Base-by-base conservation (phyloP, 1,140 invertebrate species). In the Venustaconcha ellipsiformis region DNA sequence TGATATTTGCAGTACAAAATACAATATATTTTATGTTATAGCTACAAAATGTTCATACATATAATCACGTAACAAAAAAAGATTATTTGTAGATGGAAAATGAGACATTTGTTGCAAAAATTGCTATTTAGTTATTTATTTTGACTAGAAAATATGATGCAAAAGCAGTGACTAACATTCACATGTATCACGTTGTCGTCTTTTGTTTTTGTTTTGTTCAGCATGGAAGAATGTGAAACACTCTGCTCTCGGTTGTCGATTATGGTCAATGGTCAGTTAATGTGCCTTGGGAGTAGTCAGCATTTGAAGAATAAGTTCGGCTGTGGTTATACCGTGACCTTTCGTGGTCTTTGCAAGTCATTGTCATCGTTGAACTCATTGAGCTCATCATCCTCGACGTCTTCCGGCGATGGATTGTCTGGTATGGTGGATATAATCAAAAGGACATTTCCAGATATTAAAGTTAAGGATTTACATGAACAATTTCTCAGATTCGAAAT, bases 401-500 rank as follows among this genome's bases (percentile, higher is more conserved):
- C 8, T 57, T 65, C 48, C 37, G 30, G 23, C 20, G 55, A 13
- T 71, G 71, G 30, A 70, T 76, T 82, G 26, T 26, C 70, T 57
- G 66, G 77, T 26, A 72, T 88, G 60, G 83, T 83, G 62, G 23
- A 74, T 17, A 88, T 82, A 70, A 88, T 89, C 48, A 65, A n/a
- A 30, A 75, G 79, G 11, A 83, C 72, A 14, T 88, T 89, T 72
- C 81, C 84, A 15, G 59, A 68, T n/a, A 78, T 83, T 23, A 78
- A 87, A 78, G 89, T 90, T 74, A 94, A 94, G 78, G 94, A 95
- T 85, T 91, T 93, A 57, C 93, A 95, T 85, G 78, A 94, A 94
- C 79, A 92, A 95, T 82, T 88, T 94, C 79, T 89, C 14, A 76
- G 80, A 2, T 83, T 83, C 18, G 79, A 79, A 13, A 57, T 80